A percentile compares a stretch with the other conserved stretches of the same genome.
These are phyloP conservation scores for Syritta pipiens DNA, from an alignment of 2,888 invertebrate genomes.

Conservation along the genomic window DNA sequence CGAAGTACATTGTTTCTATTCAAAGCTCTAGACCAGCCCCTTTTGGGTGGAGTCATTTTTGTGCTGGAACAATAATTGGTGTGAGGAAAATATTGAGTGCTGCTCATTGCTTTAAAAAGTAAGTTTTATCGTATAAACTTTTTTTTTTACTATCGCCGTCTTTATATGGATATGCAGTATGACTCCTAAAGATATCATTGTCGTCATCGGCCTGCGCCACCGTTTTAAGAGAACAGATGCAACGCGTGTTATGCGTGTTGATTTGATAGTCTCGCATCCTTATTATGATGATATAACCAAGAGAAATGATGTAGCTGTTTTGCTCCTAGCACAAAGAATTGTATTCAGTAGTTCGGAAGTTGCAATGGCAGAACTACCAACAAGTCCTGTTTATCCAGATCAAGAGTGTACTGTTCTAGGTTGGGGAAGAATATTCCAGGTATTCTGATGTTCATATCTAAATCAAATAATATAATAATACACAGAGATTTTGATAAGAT, in stretches of 20 bases:
- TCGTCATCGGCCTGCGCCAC: neutral
- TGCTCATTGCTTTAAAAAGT: neutral
- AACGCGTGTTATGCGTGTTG: neutral
- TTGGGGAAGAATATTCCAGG: too few species aligned
- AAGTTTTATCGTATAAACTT: neutral
- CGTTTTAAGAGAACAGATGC: neutral
- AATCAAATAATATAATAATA: too few species aligned
- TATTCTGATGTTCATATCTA: neutral
- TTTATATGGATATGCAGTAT: neutral
- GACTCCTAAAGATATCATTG: neutral
- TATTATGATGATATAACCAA: neutral
- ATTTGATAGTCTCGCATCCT: neutral
- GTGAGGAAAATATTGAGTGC: neutral
- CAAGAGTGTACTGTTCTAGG: neutral
- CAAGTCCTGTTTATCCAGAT: neutral
- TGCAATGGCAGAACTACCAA: neutral
- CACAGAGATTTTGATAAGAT: too few species aligned
- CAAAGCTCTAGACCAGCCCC: neutral
- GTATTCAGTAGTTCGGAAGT: neutral
- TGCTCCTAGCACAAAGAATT: too few species aligned
- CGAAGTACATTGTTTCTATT: neutral
- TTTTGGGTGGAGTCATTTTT: neutral
- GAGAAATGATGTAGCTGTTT: neutral
- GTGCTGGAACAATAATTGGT: neutral
- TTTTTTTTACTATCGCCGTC: neutral